phyloP scores from a whole-genome alignment of 2,888 invertebrate species.

The Plutella xylostella region DNA sequence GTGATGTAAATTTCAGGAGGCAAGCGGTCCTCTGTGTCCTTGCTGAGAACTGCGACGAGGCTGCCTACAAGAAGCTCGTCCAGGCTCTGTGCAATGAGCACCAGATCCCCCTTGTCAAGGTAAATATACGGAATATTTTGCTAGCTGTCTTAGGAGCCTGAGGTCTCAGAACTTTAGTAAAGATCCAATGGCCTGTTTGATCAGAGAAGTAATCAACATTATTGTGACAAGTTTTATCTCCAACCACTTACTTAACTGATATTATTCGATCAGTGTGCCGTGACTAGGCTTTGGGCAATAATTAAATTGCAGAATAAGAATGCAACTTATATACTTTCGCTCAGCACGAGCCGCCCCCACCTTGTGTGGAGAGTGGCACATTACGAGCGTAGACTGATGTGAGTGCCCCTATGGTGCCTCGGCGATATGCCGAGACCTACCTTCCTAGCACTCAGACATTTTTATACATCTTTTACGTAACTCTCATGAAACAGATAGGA shows the following conservation, averaged over 20 bases:
- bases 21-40: constrained; percentile 96
- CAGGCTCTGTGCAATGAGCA: constrained; percentile 99
- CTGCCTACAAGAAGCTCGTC: constrained; percentile 96
- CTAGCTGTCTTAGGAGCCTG: too few relatives aligned
- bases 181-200: too few relatives aligned
- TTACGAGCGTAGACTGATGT: constrained; percentile 44
- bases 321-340: too few relatives aligned
- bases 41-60: constrained; percentile 99
- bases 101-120: constrained; percentile 94
- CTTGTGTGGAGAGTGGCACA: constrained; percentile 27
- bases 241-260: background rate
- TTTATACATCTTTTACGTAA: too few relatives aligned
- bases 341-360: constrained; percentile 46
- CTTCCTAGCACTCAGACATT: constrained; percentile 64
- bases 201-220: too few relatives aligned
- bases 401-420: constrained; percentile 65
- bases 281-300: too few relatives aligned
- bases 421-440: constrained; percentile 48
- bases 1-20: constrained; percentile 72
- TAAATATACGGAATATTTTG: too few relatives aligned
- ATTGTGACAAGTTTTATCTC: background rate
- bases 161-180: too few relatives aligned
- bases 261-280: too few relatives aligned
- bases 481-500: too few relatives aligned
- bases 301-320: too few relatives aligned